Evolutionary conservation across 2,113 vertebrate species (phyloP).

Genomic region (Stictonetta naevosa): DNA sequence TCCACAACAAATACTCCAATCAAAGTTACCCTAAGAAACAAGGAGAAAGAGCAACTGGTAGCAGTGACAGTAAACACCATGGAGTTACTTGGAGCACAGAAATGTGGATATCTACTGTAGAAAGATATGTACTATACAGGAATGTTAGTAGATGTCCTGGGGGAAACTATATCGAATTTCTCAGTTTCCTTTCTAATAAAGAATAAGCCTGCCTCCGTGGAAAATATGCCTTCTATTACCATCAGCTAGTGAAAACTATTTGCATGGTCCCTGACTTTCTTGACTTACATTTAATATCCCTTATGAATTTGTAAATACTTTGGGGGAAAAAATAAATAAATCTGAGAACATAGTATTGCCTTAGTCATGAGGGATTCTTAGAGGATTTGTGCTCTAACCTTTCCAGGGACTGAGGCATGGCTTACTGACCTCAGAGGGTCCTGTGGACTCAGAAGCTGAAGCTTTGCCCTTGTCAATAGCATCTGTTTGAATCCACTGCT

Average conservation of each 20-base stretch:
- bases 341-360: background rate
- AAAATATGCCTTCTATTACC: background rate
- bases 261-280: background rate
- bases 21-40: background rate
- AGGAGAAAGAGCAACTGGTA: background rate
- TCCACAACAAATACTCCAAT: background rate
- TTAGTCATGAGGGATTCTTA: background rate
- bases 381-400: background rate
- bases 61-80: background rate
- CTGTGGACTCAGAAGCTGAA: fast-evolving
- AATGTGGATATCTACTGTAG: background rate
- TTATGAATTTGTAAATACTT: background rate
- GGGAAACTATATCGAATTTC: background rate
- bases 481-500: background rate
- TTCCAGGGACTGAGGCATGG: background rate
- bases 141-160: fast-evolving
- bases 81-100: background rate
- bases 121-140: background rate
- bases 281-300: background rate
- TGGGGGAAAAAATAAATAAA: background rate
- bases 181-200: background rate
- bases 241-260: background rate
- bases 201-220: background rate
- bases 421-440: background rate
- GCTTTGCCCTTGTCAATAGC: background rate